These are phyloP conservation scores for Distichodus sexfasciatus DNA, from an alignment of 2,797 vertebrate genomes.

Conservation along the genomic window DNA sequence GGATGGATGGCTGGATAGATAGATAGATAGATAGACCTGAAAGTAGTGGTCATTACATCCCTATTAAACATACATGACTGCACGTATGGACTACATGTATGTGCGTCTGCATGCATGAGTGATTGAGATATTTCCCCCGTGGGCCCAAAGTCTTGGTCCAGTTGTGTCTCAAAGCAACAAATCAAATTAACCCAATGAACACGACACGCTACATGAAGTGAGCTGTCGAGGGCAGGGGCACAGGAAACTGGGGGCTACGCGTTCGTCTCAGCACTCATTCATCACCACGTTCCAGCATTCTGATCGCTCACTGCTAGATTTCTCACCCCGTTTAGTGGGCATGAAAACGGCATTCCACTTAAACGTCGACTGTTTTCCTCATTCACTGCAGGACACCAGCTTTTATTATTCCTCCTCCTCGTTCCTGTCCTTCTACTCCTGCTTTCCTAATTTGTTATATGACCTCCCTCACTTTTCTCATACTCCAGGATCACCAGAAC, in stretches of 20 bases:
- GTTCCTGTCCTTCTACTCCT: too few relatives aligned
- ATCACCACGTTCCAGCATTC: slow-evolving; percentile 5
- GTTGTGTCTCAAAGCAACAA: slow-evolving; percentile 14
- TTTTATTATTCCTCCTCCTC: too few relatives aligned
- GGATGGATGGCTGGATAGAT: too few relatives aligned
- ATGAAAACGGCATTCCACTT: not conserved
- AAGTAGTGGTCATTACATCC: too few relatives aligned
- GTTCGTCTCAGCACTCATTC: not conserved
- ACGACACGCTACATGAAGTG: slow-evolving; percentile 6
- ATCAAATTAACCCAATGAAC: slow-evolving; percentile 27
- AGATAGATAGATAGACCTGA: too few relatives aligned
- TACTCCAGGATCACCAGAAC: too few relatives aligned
- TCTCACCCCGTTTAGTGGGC: not conserved
- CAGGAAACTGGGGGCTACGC: not conserved
- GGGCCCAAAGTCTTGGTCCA: not conserved
- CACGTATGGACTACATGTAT: not conserved
- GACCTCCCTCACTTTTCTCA: too few relatives aligned
- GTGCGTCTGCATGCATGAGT: not conserved
- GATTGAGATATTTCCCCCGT: not conserved
- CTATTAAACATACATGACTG: too few relatives aligned
- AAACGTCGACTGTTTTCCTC: not conserved
- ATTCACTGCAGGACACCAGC: not conserved
- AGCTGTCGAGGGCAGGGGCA: not conserved
- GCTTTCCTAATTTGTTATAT: too few relatives aligned
- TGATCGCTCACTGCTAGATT: not conserved